phyloP scores from a whole-genome alignment of 2,797 vertebrate species.

The Podarcis lilfordi region DNA sequence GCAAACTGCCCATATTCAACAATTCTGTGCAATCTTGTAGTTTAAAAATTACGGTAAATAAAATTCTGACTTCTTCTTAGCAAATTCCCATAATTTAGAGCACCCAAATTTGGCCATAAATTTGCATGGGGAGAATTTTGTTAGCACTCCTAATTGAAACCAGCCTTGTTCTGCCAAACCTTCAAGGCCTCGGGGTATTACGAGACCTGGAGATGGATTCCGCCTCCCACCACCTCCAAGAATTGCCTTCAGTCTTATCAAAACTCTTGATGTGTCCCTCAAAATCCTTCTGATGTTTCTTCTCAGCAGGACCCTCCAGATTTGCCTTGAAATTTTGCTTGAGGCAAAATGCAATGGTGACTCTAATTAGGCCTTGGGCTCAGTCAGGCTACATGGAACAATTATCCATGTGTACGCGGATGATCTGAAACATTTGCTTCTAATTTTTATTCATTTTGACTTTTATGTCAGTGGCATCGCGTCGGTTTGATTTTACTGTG shows the following conservation, averaged over 20 bases:
- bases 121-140: background rate
- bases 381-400: background rate
- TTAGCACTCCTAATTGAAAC: background rate
- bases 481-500: background rate
- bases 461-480: background rate
- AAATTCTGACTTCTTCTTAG: too few species aligned
- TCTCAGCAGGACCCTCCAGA: background rate
- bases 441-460: background rate
- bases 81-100: background rate
- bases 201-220: background rate
- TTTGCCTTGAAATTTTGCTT: background rate
- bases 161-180: background rate
- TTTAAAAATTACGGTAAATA: too few species aligned
- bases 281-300: background rate
- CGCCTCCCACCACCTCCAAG: background rate
- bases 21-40: too few species aligned
- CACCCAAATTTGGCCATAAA: background rate
- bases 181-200: background rate
- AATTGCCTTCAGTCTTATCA: background rate
- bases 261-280: background rate
- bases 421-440: background rate
- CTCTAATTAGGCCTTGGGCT: constrained; percentile 1
- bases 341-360: background rate
- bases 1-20: background rate
- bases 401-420: background rate